phyloP scores from a whole-genome alignment of 2,113 vertebrate species.

The human region DNA sequence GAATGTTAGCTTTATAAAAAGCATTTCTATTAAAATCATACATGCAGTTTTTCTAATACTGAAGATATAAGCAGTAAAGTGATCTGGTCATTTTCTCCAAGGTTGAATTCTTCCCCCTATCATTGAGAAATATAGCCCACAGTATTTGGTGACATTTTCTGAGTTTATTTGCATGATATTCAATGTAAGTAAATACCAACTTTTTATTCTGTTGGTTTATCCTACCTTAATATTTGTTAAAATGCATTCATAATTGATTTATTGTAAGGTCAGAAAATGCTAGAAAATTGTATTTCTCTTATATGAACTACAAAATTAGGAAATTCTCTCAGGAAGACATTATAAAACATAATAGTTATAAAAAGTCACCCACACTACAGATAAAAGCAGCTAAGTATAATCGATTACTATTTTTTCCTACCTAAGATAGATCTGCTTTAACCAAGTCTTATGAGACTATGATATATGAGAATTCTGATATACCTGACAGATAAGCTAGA shows the following conservation, averaged over 20 bases:
- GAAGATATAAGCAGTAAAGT: not conserved
- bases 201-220: not conserved
- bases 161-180: conserved; percentile 58
- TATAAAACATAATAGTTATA: conserved; percentile 53
- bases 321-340: conserved; percentile 41
- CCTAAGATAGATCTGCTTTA: conserved; percentile 23
- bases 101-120: not conserved
- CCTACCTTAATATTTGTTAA: conserved; percentile 12
- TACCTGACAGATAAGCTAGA: conserved; percentile 28
- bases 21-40: not conserved
- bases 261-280: conserved; percentile 40
- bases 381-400: conserved; percentile 44
- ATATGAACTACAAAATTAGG: conserved; percentile 40
- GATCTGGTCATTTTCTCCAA: conserved; percentile 35
- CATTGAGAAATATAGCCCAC: not conserved
- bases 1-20: not conserved
- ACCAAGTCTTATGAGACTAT: conserved; percentile 17
- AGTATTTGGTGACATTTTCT: conserved; percentile 51
- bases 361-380: not conserved
- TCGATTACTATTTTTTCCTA: conserved; percentile 45
- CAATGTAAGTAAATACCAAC: conserved; percentile 49
- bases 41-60: not conserved
- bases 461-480: conserved; percentile 20
- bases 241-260: conserved; percentile 54
- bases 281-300: conserved; percentile 44